Evolutionary conservation across 2,888 invertebrate species (phyloP).

Genomic region (Nebria brevicollis): DNA sequence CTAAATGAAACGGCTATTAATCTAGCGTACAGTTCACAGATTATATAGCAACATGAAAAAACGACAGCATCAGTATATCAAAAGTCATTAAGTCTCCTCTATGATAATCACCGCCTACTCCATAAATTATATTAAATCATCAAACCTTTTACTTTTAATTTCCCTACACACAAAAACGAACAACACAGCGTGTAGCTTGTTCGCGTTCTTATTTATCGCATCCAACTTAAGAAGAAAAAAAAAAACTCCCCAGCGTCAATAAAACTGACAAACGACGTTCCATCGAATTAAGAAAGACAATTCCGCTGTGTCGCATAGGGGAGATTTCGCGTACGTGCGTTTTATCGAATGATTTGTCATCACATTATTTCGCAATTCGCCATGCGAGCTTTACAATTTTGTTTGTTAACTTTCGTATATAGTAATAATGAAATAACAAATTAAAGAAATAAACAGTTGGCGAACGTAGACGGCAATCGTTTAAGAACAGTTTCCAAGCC

Average conservation of each 20-base stretch:
- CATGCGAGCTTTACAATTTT: too few relatives aligned
- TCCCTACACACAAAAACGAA: conserved; percentile 45
- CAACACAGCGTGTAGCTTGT: conserved; percentile 49
- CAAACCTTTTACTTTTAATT: conserved; percentile 55
- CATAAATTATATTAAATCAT: conserved; percentile 55
- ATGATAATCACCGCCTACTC: conserved; percentile 13
- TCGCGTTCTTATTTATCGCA: conserved; percentile 54
- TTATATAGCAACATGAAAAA: neutral
- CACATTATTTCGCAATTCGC: too few relatives aligned
- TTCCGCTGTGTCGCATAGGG: conserved; percentile 24
- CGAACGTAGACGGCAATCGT: too few relatives aligned
- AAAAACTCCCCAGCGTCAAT: conserved; percentile 49
- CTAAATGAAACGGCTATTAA: conserved; percentile 7
- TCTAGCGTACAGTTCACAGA: neutral
- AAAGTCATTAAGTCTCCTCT: neutral
- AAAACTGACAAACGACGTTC: conserved; percentile 55
- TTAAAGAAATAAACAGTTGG: too few relatives aligned
- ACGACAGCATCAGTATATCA: neutral
- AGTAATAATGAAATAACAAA: too few relatives aligned
- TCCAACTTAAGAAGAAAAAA: neutral
- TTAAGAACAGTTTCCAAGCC: too few relatives aligned
- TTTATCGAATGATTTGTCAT: conserved; percentile 19
- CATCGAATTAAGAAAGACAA: conserved; percentile 54
- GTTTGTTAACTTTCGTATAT: too few relatives aligned
- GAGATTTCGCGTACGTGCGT: too few relatives aligned